phyloP scores from a whole-genome alignment of 2,888 invertebrate genomes.

The Drosophila niveifrons region DNA sequence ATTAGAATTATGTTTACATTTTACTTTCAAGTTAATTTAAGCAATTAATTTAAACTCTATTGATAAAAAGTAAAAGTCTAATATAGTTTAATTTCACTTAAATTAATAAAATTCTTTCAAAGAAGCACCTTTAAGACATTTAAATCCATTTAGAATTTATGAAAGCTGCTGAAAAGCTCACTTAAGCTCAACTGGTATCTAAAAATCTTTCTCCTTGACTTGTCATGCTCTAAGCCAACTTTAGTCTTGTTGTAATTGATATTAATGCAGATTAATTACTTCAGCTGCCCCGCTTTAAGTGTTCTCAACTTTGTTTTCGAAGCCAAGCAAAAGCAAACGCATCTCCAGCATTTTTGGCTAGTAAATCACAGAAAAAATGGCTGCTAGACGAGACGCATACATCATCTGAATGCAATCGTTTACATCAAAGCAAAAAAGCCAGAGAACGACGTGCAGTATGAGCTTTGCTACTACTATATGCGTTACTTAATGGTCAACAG shows the following conservation, averaged over 20 bases:
- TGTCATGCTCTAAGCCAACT: background rate
- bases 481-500: constrained; percentile 68
- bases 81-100: too few relatives aligned
- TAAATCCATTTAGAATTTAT: too few relatives aligned
- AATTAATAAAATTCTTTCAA: too few relatives aligned
- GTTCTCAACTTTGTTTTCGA: constrained; percentile 19
- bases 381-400: constrained; percentile 67
- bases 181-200: background rate
- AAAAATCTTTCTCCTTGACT: background rate
- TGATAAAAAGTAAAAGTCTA: too few relatives aligned
- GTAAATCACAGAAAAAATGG: constrained; percentile 55
- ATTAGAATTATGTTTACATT: too few relatives aligned
- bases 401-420: constrained; percentile 62
- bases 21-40: too few relatives aligned
- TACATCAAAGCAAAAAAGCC: constrained; percentile 16
- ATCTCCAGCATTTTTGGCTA: constrained; percentile 35
- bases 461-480: constrained; percentile 27
- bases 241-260: constrained; percentile 18
- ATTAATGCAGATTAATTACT: constrained; percentile 19
- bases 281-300: constrained; percentile 13
- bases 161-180: too few relatives aligned
- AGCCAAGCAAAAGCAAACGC: background rate
- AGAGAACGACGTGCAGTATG: constrained; percentile 15
- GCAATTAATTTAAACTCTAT: too few relatives aligned
- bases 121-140: too few relatives aligned